Conservation (phyloP, 2,888 invertebrate species). For the Megalurothrips usitatus region DNA sequence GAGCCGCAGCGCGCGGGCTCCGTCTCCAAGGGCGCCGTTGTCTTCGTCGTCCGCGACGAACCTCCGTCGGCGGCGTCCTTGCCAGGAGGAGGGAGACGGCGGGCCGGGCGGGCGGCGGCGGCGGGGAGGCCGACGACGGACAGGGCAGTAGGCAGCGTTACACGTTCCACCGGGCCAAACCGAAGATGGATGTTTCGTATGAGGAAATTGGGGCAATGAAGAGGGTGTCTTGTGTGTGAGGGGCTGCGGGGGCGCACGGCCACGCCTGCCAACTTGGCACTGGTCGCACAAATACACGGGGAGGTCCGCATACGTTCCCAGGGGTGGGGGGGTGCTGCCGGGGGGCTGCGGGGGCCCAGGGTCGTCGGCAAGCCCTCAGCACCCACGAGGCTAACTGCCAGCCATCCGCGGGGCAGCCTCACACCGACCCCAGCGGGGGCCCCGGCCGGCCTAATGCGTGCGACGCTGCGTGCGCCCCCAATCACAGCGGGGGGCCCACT, state of each 20-base stretch:
- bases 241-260: not conserved
- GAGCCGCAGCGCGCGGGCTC: not conserved
- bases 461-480: not conserved
- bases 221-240: not conserved
- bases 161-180: too few relatives aligned
- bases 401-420: not conserved
- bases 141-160: too few relatives aligned
- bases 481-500: not conserved
- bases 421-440: not conserved
- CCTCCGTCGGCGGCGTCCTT: too few relatives aligned
- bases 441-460: conserved; percentile 9
- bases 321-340: not conserved
- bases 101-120: too few relatives aligned
- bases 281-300: conserved; percentile 6
- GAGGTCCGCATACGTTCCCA: not conserved
- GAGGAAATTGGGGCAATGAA: too few relatives aligned
- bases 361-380: too few relatives aligned
- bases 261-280: conserved; percentile 14
- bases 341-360: too few relatives aligned
- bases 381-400: not conserved
- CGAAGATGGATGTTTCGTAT: too few relatives aligned
- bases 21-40: too few relatives aligned
- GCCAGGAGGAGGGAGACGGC: too few relatives aligned
- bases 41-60: too few relatives aligned
- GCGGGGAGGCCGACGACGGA: too few relatives aligned